Evolutionary conservation across 2,113 vertebrate genomes (phyloP).

Genomic region (Drymodes brunneopygia): DNA sequence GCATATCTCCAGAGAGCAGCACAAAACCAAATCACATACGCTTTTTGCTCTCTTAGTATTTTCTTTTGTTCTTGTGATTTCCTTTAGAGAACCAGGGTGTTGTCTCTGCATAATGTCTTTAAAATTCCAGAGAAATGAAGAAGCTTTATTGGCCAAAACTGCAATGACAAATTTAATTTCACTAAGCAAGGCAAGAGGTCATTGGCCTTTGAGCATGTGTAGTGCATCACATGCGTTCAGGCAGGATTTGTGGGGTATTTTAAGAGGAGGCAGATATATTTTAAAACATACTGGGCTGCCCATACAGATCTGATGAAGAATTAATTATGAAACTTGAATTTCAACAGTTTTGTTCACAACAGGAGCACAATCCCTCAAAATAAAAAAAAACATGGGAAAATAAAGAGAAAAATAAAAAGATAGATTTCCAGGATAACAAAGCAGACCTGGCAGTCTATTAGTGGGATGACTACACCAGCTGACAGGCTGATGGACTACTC

Average conservation of each 20-base stretch:
- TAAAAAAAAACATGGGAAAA: neutral
- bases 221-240: neutral
- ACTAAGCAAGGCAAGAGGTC: neutral
- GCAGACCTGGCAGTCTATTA: slow-evolving; percentile 5
- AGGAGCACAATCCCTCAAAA: neutral
- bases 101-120: neutral
- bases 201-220: neutral
- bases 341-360: slow-evolving; percentile 13
- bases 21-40: neutral
- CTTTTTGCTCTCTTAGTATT: neutral
- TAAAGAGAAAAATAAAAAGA: neutral
- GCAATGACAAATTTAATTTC: neutral
- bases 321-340: neutral
- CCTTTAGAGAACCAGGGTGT: neutral
- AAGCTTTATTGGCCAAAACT: neutral
- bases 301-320: neutral
- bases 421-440: neutral
- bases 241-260: neutral
- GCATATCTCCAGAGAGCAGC: rapidly evolving
- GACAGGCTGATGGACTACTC: slow-evolving; percentile 36
- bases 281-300: neutral
- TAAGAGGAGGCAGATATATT: neutral
- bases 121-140: neutral
- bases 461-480: neutral
- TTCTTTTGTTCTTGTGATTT: neutral